Base-by-base conservation (phyloP, 2,888 invertebrate genomes). In the Aspidiotus rigidus region DNA sequence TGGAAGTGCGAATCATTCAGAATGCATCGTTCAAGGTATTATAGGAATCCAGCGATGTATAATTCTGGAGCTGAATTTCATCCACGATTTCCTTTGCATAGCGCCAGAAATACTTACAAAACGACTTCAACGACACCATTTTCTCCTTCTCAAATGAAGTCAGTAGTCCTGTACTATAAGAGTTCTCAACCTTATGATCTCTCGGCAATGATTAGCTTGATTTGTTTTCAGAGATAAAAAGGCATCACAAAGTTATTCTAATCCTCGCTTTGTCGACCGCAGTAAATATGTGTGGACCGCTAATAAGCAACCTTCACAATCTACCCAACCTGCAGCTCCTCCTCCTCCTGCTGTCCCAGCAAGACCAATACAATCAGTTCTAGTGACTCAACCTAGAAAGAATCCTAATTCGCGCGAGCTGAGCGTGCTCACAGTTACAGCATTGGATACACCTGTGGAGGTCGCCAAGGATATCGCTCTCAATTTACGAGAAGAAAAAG, bases 281-380 rank as follows among this genome's bases (percentile, higher is more conserved):
- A 67, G 67, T 53, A 67, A 67, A 67, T 67, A 67, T 15, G 67
- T 67, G 28, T 67, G 67, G 67, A 67, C 67, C 9, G 67, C 67
- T 11, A 67, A 67, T 60, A 67, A 59, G 44, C 67, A 67, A 56
- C 66, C 16, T 7, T 11, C 53, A 60, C 28, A 28, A 28, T 57
- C 42, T n/a, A 16, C 39, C 7, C 63, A 63, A 13, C 41, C 55
- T 10, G 44, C 39, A 13, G 53, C 44, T 42, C n/a, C n/a, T 17
- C 66, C 16, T 40, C 41, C 56, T 28, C 42, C 42, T 28, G 39
- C 40, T 11, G 11, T 9, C 1, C 64, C 57, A 59, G n/a, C 57
- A 60, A 49, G 49, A 49, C n/a, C 44, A 49, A 9, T 44, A 10
- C 59, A 59, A 28, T 16, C 67, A 9, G 60, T 13, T 42, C 44